These are phyloP conservation scores for Manis crassicaudata DNA, from an alignment of 2,797 vertebrate genomes.

Conservation along the genomic window DNA sequence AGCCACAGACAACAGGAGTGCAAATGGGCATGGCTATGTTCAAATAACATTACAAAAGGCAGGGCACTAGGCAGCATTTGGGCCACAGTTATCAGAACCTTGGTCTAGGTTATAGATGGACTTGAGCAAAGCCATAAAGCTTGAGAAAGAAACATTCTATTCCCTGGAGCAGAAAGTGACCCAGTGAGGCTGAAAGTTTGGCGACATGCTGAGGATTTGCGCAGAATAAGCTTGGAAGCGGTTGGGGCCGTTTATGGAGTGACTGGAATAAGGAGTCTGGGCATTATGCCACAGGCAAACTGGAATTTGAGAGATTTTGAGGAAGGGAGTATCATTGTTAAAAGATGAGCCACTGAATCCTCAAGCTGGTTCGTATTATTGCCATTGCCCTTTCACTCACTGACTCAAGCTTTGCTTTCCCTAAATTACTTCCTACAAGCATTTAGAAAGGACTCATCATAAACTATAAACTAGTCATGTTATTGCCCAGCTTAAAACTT, in stretches of 20 bases:
- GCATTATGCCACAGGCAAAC: background rate
- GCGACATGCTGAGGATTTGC: background rate
- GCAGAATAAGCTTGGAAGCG: background rate
- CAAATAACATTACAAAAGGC: background rate
- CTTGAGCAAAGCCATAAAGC: background rate
- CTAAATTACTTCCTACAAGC: background rate
- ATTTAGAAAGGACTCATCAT: background rate
- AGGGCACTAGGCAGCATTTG: background rate
- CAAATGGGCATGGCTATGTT: background rate
- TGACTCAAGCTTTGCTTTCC: background rate
- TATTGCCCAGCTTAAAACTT: background rate
- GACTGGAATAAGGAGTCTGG: background rate
- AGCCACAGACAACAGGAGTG: fast-evolving
- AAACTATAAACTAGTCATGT: background rate
- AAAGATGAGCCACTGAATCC: background rate
- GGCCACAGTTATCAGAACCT: background rate
- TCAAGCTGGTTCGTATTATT: background rate
- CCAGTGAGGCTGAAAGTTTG: background rate
- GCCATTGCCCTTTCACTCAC: background rate
- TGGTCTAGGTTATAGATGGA: background rate
- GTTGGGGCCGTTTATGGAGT: background rate
- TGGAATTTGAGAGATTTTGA: background rate
- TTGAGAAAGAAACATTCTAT: background rate
- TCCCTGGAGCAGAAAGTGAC: background rate
- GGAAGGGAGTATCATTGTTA: background rate